Base-by-base conservation (phyloP, 2,113 vertebrate genomes). In the Condylura cristata region DNA sequence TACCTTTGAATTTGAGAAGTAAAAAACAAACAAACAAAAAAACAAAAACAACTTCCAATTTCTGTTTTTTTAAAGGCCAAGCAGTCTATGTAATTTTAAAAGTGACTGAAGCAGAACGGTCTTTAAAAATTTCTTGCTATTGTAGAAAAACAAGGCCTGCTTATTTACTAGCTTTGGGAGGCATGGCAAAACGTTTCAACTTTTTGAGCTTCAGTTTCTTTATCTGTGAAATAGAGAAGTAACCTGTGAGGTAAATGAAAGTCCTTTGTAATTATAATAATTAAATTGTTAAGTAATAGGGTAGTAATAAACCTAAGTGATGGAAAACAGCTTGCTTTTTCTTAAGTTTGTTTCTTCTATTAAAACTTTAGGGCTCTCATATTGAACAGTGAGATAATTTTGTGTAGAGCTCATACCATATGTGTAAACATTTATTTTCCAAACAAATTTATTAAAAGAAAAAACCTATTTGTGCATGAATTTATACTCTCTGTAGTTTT, bases 1-100 rank as follows among this genome's bases (percentile, higher is more conserved):
- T 65, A n/a, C 17, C 87, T 95, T 90, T 91, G 85, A 81, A 60
- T 88, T 85, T 34, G 28, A 80, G 68, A 85, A 72, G 61, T n/a
- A 41, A 26, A 34, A 32, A 51, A 10, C n/a, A n/a, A n/a, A n/a
- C n/a, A n/a, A n/a, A n/a, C n/a, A n/a, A n/a, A n/a, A n/a, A n/a
- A n/a, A n/a, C n/a, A 5, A 32, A 17, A 70, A 12, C 18, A 26
- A n/a, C 34, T 76, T 79, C 48, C 17, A 76, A 14, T 20, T 76
- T 76, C 37, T 86, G 16, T 56, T 14, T 41, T 37, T 41, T 20
- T 26, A 22, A 37, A 61, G 90, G 26, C 22, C 32, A 75, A 34
- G 20, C 6, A 78, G 7, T 89, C 2, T 76, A 7, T 28, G 1
- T 74, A 37, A 74, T 86, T 93, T 83, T 37, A 2, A 82, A 90